A percentile compares a stretch with the other conserved stretches of the same genome.
These are phyloP conservation scores for Dolomedes plantarius DNA, from an alignment of 2,888 invertebrate species.

Conservation along the genomic window DNA sequence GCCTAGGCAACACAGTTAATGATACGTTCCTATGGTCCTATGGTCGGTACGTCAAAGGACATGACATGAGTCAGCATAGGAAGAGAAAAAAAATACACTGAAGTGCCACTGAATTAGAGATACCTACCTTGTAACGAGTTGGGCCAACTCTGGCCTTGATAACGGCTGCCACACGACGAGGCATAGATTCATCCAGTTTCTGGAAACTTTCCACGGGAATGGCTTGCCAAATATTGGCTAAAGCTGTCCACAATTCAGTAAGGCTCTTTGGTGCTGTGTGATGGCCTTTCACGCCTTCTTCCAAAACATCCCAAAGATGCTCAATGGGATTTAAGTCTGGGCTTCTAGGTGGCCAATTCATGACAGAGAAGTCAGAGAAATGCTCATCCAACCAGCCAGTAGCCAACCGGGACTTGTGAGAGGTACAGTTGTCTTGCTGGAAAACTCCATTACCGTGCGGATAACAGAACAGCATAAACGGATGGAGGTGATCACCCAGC, in stretches of 20 bases:
- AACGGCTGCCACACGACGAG: neutral
- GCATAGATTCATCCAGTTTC: neutral
- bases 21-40: no score
- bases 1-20: no score
- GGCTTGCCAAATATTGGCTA: neutral
- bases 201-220: neutral
- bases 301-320: neutral
- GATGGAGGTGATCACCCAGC: neutral
- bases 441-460: neutral
- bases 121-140: neutral
- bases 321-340: neutral
- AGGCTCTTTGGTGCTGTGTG: neutral
- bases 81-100: no score
- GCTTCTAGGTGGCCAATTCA: neutral
- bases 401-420: neutral
- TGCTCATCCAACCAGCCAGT: neutral
- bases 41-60: no score
- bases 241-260: neutral
- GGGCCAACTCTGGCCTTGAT: neutral
- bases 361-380: neutral
- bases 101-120: neutral
- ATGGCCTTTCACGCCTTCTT: neutral
- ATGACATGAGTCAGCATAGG: no score
- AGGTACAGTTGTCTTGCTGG: neutral
- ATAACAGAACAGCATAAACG: neutral